Evolutionary conservation across 2,888 invertebrate genomes (phyloP).

Genomic region (Acanthosepion lycidas): DNA sequence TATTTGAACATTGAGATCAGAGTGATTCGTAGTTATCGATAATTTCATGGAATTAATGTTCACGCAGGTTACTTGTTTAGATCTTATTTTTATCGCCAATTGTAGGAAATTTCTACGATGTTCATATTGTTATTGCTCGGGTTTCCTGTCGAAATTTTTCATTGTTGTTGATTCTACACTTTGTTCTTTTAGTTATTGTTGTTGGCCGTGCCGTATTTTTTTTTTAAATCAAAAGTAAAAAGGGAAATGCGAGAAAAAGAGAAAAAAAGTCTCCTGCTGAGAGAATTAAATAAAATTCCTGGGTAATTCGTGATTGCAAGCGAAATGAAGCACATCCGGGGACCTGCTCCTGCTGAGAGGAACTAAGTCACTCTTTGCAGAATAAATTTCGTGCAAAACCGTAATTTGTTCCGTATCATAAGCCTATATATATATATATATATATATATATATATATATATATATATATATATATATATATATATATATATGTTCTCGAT

Average conservation of each 20-base stretch:
- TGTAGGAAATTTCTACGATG: background rate
- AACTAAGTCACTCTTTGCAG: background rate
- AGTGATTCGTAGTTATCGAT: background rate
- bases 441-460: too few species aligned
- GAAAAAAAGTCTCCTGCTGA: background rate
- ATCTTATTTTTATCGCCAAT: background rate
- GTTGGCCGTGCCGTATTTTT: background rate
- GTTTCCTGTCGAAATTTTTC: background rate
- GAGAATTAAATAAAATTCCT: slow-evolving; percentile 33
- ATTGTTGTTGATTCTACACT: background rate
- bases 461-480: too few species aligned
- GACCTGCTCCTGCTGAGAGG: background rate
- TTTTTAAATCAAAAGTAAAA: background rate
- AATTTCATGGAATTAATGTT: background rate
- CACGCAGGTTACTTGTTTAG: background rate
- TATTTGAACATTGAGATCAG: too few species aligned
- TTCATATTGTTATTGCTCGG: background rate
- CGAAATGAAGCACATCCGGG: slow-evolving; percentile 33
- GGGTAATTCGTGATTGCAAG: background rate
- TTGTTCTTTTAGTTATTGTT: background rate
- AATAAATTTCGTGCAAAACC: background rate
- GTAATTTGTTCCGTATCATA: background rate
- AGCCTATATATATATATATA: background rate
- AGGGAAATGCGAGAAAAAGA: background rate
- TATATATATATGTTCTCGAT: too few species aligned